Evolutionary conservation across 2,797 vertebrate species (phyloP).

Genomic region (Spea hammondii): DNA sequence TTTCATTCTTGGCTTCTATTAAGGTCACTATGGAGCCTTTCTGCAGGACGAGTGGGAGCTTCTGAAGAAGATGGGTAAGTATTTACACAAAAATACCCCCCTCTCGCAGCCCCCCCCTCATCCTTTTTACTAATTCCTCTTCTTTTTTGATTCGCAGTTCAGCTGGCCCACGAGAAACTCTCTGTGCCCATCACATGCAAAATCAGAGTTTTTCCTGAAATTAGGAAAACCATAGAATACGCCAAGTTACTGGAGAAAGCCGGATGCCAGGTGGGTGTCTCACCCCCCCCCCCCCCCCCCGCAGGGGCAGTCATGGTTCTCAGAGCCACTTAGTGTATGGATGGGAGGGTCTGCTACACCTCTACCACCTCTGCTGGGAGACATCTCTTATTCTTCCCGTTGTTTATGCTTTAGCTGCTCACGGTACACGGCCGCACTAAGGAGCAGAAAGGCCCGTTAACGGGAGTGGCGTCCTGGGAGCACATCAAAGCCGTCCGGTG

Average conservation of each 20-base stretch:
- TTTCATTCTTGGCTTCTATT: constrained; percentile 1
- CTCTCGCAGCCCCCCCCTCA: neutral
- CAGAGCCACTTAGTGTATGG: too few species aligned
- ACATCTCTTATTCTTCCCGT: too few species aligned
- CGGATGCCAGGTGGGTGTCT: constrained; percentile 87
- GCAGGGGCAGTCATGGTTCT: neutral
- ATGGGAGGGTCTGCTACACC: too few species aligned
- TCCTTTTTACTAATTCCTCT: constrained; percentile 2
- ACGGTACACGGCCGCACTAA: constrained; percentile 95
- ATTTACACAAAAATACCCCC: neutral
- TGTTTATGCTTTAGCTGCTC: constrained; percentile 71
- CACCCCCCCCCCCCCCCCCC: neutral
- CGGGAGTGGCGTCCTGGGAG: constrained; percentile 88
- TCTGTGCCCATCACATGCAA: constrained; percentile 95
- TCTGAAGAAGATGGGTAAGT: constrained; percentile 90
- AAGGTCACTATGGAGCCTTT: constrained; percentile 93
- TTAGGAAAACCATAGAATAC: constrained; percentile 87
- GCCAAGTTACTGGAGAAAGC: constrained; percentile 94
- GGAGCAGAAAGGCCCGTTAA: constrained; percentile 89
- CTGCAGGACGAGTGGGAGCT: constrained; percentile 95
- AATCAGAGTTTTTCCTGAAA: constrained; percentile 90
- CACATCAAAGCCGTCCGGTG: constrained; percentile 92
- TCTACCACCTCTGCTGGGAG: too few species aligned
- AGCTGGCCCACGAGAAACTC: constrained; percentile 85
- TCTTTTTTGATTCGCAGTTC: constrained; percentile 71